These are phyloP conservation scores for Zalophus californianus DNA, from an alignment of 2,797 vertebrate genomes.

Conservation along the genomic window DNA sequence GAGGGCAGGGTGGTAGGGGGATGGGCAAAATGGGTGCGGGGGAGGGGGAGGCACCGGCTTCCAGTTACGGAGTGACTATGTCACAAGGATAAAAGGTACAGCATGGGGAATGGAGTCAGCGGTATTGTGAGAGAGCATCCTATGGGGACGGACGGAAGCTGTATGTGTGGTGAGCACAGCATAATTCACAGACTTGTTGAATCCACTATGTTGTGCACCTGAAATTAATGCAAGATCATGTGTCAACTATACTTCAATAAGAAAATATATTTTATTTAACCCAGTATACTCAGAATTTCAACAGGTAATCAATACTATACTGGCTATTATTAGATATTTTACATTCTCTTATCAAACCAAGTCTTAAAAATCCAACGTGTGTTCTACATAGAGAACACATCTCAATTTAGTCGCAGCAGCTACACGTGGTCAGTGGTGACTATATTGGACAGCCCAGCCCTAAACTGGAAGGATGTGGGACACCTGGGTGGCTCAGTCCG, in stretches of 20 bases:
- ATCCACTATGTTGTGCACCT: background rate
- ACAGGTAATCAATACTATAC: background rate
- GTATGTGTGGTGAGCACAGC: background rate
- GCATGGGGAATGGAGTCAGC: background rate
- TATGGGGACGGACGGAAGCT: background rate
- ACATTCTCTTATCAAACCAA: background rate
- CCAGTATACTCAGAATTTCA: background rate
- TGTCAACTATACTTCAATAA: background rate
- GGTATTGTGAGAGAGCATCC: background rate
- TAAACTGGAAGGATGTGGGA: background rate
- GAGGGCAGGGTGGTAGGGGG: background rate
- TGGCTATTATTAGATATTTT: background rate
- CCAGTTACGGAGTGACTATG: background rate
- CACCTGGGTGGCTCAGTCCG: background rate
- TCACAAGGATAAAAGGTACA: background rate
- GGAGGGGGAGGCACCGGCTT: background rate
- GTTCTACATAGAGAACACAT: background rate
- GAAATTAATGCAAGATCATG: background rate
- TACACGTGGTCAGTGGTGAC: background rate
- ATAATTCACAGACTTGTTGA: background rate
- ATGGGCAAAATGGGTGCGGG: background rate
- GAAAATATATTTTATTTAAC: background rate
- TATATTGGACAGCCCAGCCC: background rate
- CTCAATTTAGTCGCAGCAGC: background rate
- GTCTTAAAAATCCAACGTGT: background rate